Percentiles rank a stretch among this genome's conserved stretches.
Conservation (phyloP, 2,888 invertebrate genomes). For the Oscheius sp. region DNA sequence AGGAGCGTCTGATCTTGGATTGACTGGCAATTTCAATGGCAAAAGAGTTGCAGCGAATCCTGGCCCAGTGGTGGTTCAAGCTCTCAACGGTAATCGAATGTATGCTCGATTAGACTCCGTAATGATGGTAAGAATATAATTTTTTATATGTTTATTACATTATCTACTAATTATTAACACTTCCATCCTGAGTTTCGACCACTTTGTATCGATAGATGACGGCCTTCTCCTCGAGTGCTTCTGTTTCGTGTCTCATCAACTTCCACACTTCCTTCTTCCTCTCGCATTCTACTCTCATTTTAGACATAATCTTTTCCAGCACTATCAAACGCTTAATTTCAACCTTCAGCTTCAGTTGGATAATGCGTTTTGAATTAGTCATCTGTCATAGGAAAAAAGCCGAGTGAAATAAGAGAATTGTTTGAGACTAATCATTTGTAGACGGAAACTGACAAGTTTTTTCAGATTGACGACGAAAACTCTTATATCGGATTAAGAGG, state of each 20-base stretch:
- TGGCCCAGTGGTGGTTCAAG: neutral
- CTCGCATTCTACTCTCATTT: neutral
- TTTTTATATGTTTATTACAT: too few relatives aligned
- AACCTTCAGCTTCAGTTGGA: conserved; percentile 25
- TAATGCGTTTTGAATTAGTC: neutral
- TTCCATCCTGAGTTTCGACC: neutral
- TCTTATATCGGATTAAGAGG: too few relatives aligned
- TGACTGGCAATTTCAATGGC: neutral
- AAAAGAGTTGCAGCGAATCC: neutral
- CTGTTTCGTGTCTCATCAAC: neutral
- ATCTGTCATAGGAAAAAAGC: neutral
- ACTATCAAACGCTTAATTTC: neutral
- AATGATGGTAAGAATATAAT: neutral
- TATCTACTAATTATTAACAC: neutral
- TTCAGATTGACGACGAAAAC: too few relatives aligned
- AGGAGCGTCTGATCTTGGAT: neutral
- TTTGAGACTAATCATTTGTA: too few relatives aligned
- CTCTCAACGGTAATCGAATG: neutral
- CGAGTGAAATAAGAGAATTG: too few relatives aligned
- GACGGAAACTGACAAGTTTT: too few relatives aligned
- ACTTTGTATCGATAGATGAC: neutral
- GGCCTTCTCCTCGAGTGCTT: neutral
- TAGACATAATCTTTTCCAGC: neutral
- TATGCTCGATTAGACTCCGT: neutral
- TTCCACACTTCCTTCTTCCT: neutral